Conservation (phyloP, 2,888 invertebrate species). For the Dasypogon diadema region DNA sequence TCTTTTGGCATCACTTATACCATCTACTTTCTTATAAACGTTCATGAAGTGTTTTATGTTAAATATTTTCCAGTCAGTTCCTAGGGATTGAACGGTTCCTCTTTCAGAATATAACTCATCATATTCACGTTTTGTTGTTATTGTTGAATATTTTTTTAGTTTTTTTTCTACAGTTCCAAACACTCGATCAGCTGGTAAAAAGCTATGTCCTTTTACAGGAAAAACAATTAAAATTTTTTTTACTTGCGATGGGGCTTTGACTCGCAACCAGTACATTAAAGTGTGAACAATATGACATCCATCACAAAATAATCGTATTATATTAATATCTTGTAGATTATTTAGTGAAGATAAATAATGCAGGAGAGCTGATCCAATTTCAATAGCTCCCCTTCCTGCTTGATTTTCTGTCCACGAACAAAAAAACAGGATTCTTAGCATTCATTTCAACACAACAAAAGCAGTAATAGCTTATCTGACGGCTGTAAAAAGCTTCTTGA, state of each 20-base stretch:
- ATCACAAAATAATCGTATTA: slow-evolving; percentile 9
- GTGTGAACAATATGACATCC: slow-evolving; percentile 3
- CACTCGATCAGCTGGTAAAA: slow-evolving; percentile 1
- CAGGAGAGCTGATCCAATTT: slow-evolving; percentile 7
- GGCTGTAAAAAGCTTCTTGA: neutral
- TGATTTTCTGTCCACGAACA: slow-evolving; percentile 1
- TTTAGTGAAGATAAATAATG: neutral
- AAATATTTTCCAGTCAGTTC: neutral
- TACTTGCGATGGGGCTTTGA: neutral
- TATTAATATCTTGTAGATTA: neutral
- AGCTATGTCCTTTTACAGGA: slow-evolving; percentile 4
- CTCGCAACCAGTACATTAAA: neutral
- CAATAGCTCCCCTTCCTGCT: slow-evolving; percentile 9
- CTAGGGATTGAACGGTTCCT: neutral
- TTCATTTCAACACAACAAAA: neutral
- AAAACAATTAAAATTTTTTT: neutral
- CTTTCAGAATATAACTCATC: neutral
- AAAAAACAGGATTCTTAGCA: neutral
- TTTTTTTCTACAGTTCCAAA: neutral
- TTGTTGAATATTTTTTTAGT: neutral
- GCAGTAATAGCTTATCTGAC: neutral
- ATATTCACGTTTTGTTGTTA: slow-evolving; percentile 3
- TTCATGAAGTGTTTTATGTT: neutral
- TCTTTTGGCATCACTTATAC: slow-evolving; percentile 5
- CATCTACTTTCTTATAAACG: slow-evolving; percentile 3